Evolutionary conservation across 2,888 invertebrate genomes (phyloP).

Genomic region (Caenorhabditis macrosperma): DNA sequence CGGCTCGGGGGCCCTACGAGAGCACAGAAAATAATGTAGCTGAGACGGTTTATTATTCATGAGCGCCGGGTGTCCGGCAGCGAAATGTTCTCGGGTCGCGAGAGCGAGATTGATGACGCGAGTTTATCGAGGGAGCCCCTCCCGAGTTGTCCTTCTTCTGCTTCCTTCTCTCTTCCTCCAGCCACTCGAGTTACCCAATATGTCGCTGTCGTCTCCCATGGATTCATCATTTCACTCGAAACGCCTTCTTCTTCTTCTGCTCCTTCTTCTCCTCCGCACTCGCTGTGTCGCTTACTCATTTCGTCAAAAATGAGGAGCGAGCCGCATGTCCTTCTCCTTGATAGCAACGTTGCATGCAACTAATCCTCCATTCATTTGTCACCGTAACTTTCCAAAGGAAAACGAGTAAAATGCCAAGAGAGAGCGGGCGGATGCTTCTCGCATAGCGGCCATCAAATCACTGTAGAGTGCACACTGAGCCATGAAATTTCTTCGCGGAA

Average conservation of each 20-base stretch:
- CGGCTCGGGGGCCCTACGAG: slow-evolving; percentile 6
- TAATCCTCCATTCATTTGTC: not conserved
- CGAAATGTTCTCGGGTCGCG: slow-evolving; percentile 41
- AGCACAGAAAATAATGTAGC: slow-evolving; percentile 52
- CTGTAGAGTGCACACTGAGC: slow-evolving; percentile 13
- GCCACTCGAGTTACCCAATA: slow-evolving; percentile 59
- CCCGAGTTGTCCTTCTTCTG: slow-evolving; percentile 34
- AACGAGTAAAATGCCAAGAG: no score
- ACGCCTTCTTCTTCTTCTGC: slow-evolving; percentile 35
- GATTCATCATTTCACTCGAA: slow-evolving; percentile 47
- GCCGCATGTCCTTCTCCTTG: slow-evolving; percentile 7
- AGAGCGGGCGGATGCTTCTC: no score
- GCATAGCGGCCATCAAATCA: slow-evolving; percentile 18
- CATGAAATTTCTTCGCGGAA: not conserved
- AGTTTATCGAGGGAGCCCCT: slow-evolving; percentile 50
- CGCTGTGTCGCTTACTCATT: slow-evolving; percentile 46
- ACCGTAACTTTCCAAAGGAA: no score
- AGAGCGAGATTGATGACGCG: slow-evolving; percentile 53
- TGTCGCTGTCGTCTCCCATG: slow-evolving; percentile 50
- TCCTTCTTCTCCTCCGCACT: not conserved
- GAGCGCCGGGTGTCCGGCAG: slow-evolving; percentile 44
- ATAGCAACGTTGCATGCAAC: slow-evolving; percentile 10
- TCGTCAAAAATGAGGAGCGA: slow-evolving; percentile 43
- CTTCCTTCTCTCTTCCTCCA: slow-evolving; percentile 11
- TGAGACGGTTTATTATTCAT: slow-evolving; percentile 56